phyloP scores from a whole-genome alignment of 2,113 vertebrate genomes.

The Tachysurus vachellii region DNA sequence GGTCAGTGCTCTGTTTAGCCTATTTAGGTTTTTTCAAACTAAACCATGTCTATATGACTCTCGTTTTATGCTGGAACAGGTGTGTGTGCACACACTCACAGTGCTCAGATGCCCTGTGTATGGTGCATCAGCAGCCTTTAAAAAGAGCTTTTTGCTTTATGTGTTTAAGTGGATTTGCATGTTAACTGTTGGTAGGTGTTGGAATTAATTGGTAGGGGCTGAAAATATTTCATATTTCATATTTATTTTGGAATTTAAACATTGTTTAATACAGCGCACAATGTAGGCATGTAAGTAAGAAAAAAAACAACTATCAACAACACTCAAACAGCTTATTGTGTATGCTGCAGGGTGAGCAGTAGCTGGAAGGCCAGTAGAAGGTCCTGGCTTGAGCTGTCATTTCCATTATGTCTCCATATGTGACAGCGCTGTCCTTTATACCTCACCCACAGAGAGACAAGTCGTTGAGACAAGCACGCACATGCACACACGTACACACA shows the following conservation, averaged over 20 bases:
- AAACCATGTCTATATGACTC: not conserved
- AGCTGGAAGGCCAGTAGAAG: constrained; percentile 53
- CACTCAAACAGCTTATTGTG: constrained; percentile 26
- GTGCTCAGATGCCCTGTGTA: not conserved
- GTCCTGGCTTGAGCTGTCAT: constrained; percentile 58
- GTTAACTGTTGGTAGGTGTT: not conserved
- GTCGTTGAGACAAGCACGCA: constrained; percentile 6
- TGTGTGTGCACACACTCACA: not conserved
- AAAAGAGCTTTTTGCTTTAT: not conserved
- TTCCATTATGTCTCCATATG: constrained; percentile 54
- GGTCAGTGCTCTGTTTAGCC: not conserved
- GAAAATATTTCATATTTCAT: not conserved
- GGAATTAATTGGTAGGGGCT: not conserved
- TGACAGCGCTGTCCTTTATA: constrained; percentile 50
- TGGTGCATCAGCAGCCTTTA: not conserved
- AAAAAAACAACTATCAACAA: constrained; percentile 6
- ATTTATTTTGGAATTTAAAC: not conserved
- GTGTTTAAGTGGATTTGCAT: not conserved
- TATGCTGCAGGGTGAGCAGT: constrained; percentile 48
- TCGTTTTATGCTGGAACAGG: not conserved
- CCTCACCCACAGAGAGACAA: constrained; percentile 14
- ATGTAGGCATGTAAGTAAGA: constrained; percentile 23
- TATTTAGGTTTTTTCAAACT: too few species aligned
- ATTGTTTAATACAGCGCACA: too few species aligned
- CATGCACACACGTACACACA: constrained; percentile 23